These are phyloP conservation scores for Oscheius sp. DNA, from an alignment of 2,888 invertebrate species.

Conservation along the genomic window DNA sequence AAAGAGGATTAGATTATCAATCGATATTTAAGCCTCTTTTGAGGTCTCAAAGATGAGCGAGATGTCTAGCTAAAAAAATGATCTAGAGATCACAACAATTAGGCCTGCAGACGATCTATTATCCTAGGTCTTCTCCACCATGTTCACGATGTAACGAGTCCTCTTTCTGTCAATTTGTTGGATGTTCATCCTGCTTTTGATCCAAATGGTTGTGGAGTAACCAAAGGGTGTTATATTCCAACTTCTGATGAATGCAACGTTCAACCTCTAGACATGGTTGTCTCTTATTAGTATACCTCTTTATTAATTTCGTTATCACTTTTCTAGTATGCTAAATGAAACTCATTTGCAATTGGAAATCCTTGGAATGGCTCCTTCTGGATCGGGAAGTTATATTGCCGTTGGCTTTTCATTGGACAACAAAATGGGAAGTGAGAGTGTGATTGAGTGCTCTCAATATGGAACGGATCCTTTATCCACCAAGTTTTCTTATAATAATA, in stretches of 20 bases:
- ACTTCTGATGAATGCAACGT: conserved; percentile 31
- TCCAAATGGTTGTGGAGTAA: conserved; percentile 41
- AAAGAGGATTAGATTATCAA: too few species aligned
- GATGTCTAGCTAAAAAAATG: too few species aligned
- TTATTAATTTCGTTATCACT: background rate
- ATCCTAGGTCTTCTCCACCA: conserved; percentile 13
- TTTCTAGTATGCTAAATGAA: conserved; percentile 10
- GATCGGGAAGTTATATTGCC: conserved; percentile 14
- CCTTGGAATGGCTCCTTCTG: background rate
- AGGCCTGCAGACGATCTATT: too few species aligned
- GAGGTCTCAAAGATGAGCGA: too few species aligned
- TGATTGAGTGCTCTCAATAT: conserved; percentile 49
- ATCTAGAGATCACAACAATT: too few species aligned
- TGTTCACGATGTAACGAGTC: conserved; percentile 4
- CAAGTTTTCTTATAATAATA: conserved; percentile 48
- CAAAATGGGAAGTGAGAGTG: conserved; percentile 38
- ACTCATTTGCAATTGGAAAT: conserved; percentile 16
- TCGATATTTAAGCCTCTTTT: too few species aligned
- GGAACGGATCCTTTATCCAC: conserved; percentile 36
- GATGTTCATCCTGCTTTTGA: conserved; percentile 36
- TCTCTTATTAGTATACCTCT: conserved; percentile 7
- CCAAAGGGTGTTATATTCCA: conserved; percentile 50
- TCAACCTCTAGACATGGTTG: conserved; percentile 18
- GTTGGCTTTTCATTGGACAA: conserved; percentile 5
- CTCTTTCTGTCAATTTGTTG: background rate